Evolutionary conservation across 2,113 vertebrate genomes (phyloP), one percentile per base, ranked within the genome.

Genomic region (Chloebia gouldiae): DNA sequence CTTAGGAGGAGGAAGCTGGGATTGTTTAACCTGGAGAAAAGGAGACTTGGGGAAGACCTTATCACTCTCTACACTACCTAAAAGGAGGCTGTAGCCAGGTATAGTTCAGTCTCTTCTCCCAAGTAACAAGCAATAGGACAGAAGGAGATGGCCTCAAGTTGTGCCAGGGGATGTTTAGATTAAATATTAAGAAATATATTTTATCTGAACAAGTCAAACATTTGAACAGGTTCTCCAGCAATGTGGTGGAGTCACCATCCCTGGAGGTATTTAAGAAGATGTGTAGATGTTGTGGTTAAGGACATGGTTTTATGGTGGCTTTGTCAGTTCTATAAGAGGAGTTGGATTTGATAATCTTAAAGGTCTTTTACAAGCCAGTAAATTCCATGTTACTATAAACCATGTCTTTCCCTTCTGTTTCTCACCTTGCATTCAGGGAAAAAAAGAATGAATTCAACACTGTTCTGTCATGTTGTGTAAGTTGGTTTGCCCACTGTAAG

Each of bases 51-150:
- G 57, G 35, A 28, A 50, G 22, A 66, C 28, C 6, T 40, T 15
- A 9, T 8, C 0, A 0, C 20, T 39, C 59, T 63, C 31, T n/a
- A 14, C 9, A 25, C 21, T 17, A 0, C 18, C n/a, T 59, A 33
- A 54, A 78, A 86, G 22, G 33, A 33, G 22, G 16, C 12, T 73
- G 17, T 53, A 47, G 51, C 1, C 5, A n/a, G 23, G 19, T 40
- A 17, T n/a, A 6, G 2, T 20, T 63, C 4, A 4, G 15, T 65
- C 15, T 69, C 11, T 78, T 78, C 6, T 88, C 11, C 22, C 16
- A 47, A 22, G 23, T 37, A 70, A 15, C 23, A 42, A 50, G 30
- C 4, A 12, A 2, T 22, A 70, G n/a, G 22, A 31, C 3, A 3
- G 42, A 45, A 70, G 37, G 31, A 59, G 14, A 40, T 9, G 14